These are phyloP conservation scores for Eolophus roseicapilla DNA, from an alignment of 2,113 vertebrate genomes.

Conservation along the genomic window DNA sequence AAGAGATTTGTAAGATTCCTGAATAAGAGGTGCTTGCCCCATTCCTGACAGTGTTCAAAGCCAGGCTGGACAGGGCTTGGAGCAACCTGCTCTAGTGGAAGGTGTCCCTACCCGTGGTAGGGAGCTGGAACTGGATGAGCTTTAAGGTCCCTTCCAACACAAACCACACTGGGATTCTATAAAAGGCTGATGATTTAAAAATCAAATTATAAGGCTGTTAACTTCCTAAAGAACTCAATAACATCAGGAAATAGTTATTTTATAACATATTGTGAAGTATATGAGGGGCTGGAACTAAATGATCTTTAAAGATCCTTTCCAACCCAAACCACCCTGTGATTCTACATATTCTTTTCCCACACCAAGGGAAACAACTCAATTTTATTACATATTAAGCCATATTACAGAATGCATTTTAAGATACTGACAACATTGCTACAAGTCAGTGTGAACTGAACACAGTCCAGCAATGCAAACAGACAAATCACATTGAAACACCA, in stretches of 20 bases:
- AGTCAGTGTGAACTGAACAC: background rate
- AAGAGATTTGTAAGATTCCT: background rate
- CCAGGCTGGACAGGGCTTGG: background rate
- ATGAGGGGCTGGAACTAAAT: background rate
- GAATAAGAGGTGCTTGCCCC: background rate
- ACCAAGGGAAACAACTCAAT: background rate
- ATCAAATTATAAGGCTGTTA: background rate
- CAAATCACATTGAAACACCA: background rate
- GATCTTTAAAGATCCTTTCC: background rate
- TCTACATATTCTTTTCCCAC: background rate
- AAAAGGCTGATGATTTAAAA: background rate
- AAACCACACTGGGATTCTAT: background rate
- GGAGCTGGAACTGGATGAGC: background rate
- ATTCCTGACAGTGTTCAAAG: background rate
- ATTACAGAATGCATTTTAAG: background rate
- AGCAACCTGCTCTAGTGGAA: background rate
- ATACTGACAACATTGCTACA: background rate
- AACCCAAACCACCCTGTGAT: background rate
- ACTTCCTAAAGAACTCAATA: background rate
- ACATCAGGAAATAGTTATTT: background rate
- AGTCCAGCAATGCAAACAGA: background rate
- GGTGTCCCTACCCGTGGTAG: background rate
- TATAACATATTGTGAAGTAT: background rate
- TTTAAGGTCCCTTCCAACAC: background rate
- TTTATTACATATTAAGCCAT: fast-evolving